Evolutionary conservation across 2,888 invertebrate species (phyloP).

Genomic region (Ennomos quercinarius): DNA sequence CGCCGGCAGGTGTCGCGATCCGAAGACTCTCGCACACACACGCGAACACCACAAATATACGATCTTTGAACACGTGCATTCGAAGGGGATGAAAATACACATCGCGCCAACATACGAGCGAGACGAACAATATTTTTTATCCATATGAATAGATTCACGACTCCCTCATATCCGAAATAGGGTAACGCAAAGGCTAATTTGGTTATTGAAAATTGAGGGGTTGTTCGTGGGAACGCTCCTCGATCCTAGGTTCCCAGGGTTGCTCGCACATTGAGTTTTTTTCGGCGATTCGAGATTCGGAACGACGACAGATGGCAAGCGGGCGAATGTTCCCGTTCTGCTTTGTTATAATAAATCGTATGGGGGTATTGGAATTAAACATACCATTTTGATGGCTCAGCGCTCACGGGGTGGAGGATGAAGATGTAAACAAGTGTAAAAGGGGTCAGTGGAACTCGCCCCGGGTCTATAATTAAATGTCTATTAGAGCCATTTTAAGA

Average conservation of each 20-base stretch:
- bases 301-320: conserved; percentile 85
- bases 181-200: conserved; percentile 87
- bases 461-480: conserved; percentile 79
- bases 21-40: conserved; percentile 74
- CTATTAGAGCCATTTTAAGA: conserved; percentile 80
- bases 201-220: conserved; percentile 86
- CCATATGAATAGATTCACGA: conserved; percentile 83
- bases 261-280: conserved; percentile 84
- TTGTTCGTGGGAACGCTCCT: conserved; percentile 88
- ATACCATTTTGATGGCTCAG: conserved; percentile 83
- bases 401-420: conserved; percentile 75
- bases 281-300: conserved; percentile 80
- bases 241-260: conserved; percentile 88
- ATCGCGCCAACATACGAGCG: conserved; percentile 51
- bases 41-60: conserved; percentile 71
- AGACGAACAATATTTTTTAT: conserved; percentile 78
- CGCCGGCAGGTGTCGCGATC: conserved; percentile 79
- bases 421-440: conserved; percentile 86
- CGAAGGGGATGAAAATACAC: conserved; percentile 79
- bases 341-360: conserved; percentile 83
- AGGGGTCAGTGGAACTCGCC: conserved; percentile 82
- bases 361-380: conserved; percentile 82
- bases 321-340: conserved; percentile 78
- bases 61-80: conserved; percentile 85
- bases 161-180: conserved; percentile 85